Conservation (phyloP, 35 echinoderm and acorn worm genomes). For the Apostichopus japonicus region DNA sequence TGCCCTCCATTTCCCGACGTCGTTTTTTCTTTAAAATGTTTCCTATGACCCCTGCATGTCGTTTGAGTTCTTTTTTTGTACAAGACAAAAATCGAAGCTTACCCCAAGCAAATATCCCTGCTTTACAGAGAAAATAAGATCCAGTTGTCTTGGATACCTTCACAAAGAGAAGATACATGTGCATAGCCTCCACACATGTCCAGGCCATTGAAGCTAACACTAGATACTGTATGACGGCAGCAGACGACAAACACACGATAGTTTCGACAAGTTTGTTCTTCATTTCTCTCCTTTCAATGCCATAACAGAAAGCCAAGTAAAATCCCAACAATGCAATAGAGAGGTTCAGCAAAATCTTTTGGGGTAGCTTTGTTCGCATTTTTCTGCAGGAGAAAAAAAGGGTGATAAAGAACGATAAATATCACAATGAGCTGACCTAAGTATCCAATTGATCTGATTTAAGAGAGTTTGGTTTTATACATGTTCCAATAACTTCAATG, state of each 20-base stretch:
- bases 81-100: neutral
- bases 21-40: neutral
- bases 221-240: conserved; percentile 20
- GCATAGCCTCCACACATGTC: conserved; percentile 13
- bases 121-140: conserved; percentile 13
- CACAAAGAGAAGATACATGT: conserved; percentile 36
- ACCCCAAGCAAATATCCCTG: conserved; percentile 40
- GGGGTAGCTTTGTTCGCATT: conserved; percentile 15
- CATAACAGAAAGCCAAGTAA: neutral
- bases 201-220: conserved; percentile 25
- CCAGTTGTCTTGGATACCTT: neutral
- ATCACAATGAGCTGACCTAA: neutral
- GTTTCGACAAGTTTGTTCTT: conserved; percentile 1
- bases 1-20: too few species aligned
- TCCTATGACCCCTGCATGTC: too few species aligned
- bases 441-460: too few species aligned
- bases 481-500: too few species aligned
- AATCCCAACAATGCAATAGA: conserved; percentile 13
- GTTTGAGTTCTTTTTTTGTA: too few species aligned
- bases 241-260: neutral
- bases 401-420: neutral
- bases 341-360: conserved; percentile 19
- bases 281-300: conserved; percentile 27
- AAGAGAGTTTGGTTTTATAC: too few species aligned
- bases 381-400: neutral